Percentiles rank a stretch among this genome's conserved stretches.
phyloP scores from a whole-genome alignment of 2,113 vertebrate species.

The Misgurnus anguillicaudatus region DNA sequence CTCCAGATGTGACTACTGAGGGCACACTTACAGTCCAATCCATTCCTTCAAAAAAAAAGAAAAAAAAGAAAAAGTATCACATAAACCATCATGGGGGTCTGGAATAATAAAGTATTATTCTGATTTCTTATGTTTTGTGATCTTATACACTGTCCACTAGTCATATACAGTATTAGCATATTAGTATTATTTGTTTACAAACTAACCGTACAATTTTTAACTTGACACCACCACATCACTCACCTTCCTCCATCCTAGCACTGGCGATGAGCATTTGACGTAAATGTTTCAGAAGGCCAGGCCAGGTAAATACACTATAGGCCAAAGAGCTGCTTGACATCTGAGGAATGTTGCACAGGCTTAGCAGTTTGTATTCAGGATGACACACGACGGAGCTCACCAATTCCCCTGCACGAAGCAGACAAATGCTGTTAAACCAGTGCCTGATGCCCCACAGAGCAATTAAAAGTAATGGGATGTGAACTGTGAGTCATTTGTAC shows the following conservation, averaged over 20 bases:
- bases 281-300: slow-evolving; percentile 86
- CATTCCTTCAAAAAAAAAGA: slow-evolving; percentile 75
- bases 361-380: slow-evolving; percentile 91
- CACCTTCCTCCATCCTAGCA: slow-evolving; percentile 93
- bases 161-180: too few species aligned
- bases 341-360: slow-evolving; percentile 86
- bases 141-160: too few species aligned
- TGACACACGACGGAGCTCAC: slow-evolving; percentile 85
- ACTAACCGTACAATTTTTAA: background rate
- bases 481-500: slow-evolving; percentile 60
- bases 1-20: slow-evolving; percentile 39
- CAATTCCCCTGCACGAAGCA: slow-evolving; percentile 80
- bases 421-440: background rate
- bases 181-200: background rate
- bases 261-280: slow-evolving; percentile 95
- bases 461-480: background rate
- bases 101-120: background rate
- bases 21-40: slow-evolving; percentile 84
- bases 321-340: slow-evolving; percentile 83
- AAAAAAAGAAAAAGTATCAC: background rate
- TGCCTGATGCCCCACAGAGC: background rate
- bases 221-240: slow-evolving; percentile 4
- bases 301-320: slow-evolving; percentile 89
- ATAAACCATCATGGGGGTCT: background rate
- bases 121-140: background rate